phyloP scores from a whole-genome alignment of 2,888 invertebrate genomes.

The Trissoscelio sp. region DNA sequence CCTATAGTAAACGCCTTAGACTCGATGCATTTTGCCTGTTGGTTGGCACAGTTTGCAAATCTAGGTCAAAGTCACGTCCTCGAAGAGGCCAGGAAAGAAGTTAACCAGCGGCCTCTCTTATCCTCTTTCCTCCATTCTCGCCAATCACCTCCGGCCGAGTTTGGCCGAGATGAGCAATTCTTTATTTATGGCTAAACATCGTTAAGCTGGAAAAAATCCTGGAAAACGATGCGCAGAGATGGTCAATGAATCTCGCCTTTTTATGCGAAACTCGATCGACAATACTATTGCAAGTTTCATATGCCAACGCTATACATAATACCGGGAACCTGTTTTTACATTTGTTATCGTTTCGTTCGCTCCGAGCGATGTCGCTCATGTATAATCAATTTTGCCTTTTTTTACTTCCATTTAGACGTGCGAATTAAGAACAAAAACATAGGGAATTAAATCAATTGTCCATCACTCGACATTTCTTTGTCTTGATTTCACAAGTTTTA shows the following conservation, averaged over 20 bases:
- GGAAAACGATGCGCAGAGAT: conserved; percentile 39
- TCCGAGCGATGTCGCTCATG: conserved; percentile 11
- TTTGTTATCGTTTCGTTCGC: conserved; percentile 28
- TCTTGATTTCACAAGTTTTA: background rate
- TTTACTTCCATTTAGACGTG: background rate
- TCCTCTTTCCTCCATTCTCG: conserved; percentile 71
- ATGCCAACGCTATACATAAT: conserved; percentile 8
- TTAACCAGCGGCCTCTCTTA: conserved; percentile 76
- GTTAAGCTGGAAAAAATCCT: conserved; percentile 35
- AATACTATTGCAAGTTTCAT: conserved; percentile 3
- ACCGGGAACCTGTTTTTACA: conserved; percentile 40
- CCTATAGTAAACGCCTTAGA: conserved; percentile 66
- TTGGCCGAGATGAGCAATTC: conserved; percentile 78
- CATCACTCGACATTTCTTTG: background rate
- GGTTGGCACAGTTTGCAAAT: conserved; percentile 78
- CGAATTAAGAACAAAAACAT: background rate
- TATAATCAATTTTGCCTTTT: conserved; percentile 17
- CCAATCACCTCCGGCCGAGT: conserved; percentile 76
- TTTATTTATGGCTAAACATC: conserved; percentile 77
- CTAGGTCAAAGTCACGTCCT: conserved; percentile 83
- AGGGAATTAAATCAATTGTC: background rate
- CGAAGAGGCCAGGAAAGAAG: conserved; percentile 79
- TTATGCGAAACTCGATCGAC: conserved; percentile 21
- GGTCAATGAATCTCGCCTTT: conserved; percentile 37
- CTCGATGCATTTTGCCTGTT: conserved; percentile 74